Evolutionary conservation across 2,888 invertebrate species (phyloP).

Genomic region (Limnephilus rhombicus): DNA sequence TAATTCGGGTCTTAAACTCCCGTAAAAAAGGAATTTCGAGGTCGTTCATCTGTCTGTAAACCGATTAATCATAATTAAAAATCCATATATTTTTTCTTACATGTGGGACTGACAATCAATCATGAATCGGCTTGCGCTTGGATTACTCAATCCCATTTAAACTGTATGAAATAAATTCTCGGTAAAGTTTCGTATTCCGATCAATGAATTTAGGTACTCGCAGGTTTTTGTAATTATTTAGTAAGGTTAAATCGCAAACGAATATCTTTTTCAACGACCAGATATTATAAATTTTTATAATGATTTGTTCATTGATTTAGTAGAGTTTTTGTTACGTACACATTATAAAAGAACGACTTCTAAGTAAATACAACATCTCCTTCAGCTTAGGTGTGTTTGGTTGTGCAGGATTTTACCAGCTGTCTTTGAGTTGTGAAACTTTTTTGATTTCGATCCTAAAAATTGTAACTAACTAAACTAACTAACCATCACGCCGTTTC

Average conservation of each 20-base stretch:
- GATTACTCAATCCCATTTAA: constrained; percentile 7
- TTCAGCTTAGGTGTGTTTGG: too few species aligned
- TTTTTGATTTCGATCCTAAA: too few species aligned
- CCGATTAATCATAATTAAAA: constrained; percentile 59
- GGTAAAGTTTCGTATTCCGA: not conserved
- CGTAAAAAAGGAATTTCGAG: constrained; percentile 8
- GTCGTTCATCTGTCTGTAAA: constrained; percentile 15
- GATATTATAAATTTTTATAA: not conserved
- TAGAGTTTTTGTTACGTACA: not conserved
- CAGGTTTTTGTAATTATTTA: not conserved
- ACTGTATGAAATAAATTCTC: not conserved
- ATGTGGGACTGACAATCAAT: constrained; percentile 43
- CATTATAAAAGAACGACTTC: not conserved
- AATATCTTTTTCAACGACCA: not conserved
- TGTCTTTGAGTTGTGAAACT: too few species aligned
- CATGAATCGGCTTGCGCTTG: constrained; percentile 33
- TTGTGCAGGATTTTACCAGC: too few species aligned
- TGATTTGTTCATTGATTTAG: not conserved
- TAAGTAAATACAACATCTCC: too few species aligned
- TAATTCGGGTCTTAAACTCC: constrained; percentile 2
- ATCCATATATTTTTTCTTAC: constrained; percentile 51
- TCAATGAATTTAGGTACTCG: not conserved
- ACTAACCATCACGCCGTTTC: too few species aligned
- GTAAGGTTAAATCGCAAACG: not conserved
- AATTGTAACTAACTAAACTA: too few species aligned